Evolutionary conservation across 2,888 invertebrate genomes (phyloP).

Genomic region (Phaedon cochleariae): DNA sequence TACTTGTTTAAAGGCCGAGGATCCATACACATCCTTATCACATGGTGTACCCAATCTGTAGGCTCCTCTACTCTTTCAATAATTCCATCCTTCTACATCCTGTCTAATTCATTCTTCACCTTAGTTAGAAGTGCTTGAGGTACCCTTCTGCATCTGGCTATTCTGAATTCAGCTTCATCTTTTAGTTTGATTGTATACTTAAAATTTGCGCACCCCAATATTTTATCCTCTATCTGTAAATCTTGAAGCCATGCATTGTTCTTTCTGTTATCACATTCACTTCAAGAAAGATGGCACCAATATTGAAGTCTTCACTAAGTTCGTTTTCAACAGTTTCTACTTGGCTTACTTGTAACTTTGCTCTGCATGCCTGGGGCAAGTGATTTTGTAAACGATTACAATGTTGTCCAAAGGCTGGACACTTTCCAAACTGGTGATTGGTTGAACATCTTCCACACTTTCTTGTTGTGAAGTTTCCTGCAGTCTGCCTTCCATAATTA

Average conservation of each 20-base stretch:
- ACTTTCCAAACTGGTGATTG: no score
- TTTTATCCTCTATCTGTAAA: constrained; percentile 7
- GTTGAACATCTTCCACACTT: not conserved
- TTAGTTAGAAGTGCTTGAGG: not conserved
- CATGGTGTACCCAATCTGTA: constrained; percentile 8
- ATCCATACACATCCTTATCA: constrained; percentile 14
- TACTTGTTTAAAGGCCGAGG: constrained; percentile 19
- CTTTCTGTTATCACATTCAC: not conserved
- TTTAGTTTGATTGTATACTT: constrained; percentile 7
- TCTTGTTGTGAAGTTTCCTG: not conserved
- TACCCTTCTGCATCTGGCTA: no score
- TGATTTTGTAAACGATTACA: not conserved
- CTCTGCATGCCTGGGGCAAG: not conserved
- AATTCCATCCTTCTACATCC: constrained; percentile 2
- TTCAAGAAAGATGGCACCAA: not conserved
- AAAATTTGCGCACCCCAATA: not conserved
- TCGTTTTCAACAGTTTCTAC: no score
- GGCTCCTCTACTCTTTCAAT: constrained; percentile 2
- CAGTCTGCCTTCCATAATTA: no score
- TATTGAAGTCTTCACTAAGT: no score
- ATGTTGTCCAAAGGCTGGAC: not conserved
- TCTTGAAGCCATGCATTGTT: constrained; percentile 12
- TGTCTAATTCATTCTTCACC: not conserved
- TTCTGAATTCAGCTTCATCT: constrained; percentile 13
- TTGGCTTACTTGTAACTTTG: no score